Evolutionary conservation across 35 echinoderm and acorn worm genomes (phyloP), one percentile per base, ranked within the genome.

Genomic region (Apostichopus californicus): DNA sequence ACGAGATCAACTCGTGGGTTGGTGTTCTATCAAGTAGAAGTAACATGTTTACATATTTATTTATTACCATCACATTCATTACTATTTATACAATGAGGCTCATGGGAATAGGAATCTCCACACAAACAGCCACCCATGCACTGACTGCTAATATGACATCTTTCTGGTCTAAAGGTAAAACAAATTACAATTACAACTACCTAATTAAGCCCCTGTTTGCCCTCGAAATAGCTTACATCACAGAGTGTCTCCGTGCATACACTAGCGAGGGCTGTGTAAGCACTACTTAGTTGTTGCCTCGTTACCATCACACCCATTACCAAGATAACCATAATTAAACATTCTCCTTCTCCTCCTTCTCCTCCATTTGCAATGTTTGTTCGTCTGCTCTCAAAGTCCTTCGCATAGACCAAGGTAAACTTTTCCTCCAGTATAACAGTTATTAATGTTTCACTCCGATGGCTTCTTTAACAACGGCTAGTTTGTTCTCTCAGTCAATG

Each of bases 321-420:
- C 21, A 59, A 85, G 81, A 56, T 14, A 59, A 58, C 81, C 54
- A 22, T 85, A 85, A 85, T 85, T 85, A 85, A 85, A 85, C 54
- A 85, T 20, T 56, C 54, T 59, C 71, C 54, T 34, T 2, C 28
- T 46, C 34, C 1, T 46, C 34, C 2, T 46, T 1, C 34, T 46
- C 34, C 81, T 21, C 81, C 81, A 85, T 85, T 85, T 85, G 57
- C 56, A 85, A 21, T 85, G 81, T 85, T 85, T 85, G 20, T 10
- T 85, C 54, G 17, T 52, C 57, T 85, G 15, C 55, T 85, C 81
- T 58, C 18, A 75, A 22, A 75, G 17, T 75, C 7, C 71, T 75
- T 18, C n/a, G 71, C 17, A 5, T 75, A 68, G 18, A 68, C 11
- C 34, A 46, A 46, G 34, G 34, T 46, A 46, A 46, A 46, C 34